Base-by-base conservation (phyloP, 2,797 vertebrate genomes). In the Malurus leucopterus region DNA sequence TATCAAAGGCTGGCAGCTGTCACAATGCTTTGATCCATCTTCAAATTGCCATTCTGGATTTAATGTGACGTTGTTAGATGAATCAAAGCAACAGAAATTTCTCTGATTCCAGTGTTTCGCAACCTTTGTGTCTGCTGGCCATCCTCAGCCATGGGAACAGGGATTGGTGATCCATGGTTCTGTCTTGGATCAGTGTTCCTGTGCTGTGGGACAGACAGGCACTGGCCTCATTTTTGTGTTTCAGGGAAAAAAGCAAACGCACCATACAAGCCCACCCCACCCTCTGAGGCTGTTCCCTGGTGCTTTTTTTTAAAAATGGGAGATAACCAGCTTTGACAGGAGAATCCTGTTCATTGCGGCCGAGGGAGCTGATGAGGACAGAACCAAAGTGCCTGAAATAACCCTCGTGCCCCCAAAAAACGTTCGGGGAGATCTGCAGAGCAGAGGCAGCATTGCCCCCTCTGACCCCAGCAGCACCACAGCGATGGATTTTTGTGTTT, bases 11-110 rank as follows among this genome's bases (percentile, higher is more conserved):
- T 91, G 90, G 61, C 89, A 93, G 76, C 78, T 92, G 88, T 91
- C 89, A 85, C 18, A 91, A 90, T 69, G 81, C 91, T 95, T 93
- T 93, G 94, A 92, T 93, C 72, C 46, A 9, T 9, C n/a, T 63
- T 86, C 67, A 51, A 15, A 80, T 71, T 94, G 29, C 59, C 67
- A 34, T 70, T 75, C 76, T 72, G 76, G 78, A 63, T 80, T 81
- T 84, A 29, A 77, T 81, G 34, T 6, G 13, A n/a, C 32, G 26
- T 29, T 70, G 6, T 78, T 58, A 73, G 70, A 38, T 70, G 65
- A 90, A 49, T 47, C 38, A 75, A 86, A 88, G 29, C 0, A 9
- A 55, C 38, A 70, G 75, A 61, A 59, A 67, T 63, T 24, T 70
- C 75, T 64, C 55, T 69, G 40, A 59, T 36, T 80, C 49, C 49